A percentile compares a stretch with the other conserved stretches of the same genome.
Evolutionary conservation across 2,113 vertebrate genomes (phyloP).

Genomic region (Verasper variegatus): DNA sequence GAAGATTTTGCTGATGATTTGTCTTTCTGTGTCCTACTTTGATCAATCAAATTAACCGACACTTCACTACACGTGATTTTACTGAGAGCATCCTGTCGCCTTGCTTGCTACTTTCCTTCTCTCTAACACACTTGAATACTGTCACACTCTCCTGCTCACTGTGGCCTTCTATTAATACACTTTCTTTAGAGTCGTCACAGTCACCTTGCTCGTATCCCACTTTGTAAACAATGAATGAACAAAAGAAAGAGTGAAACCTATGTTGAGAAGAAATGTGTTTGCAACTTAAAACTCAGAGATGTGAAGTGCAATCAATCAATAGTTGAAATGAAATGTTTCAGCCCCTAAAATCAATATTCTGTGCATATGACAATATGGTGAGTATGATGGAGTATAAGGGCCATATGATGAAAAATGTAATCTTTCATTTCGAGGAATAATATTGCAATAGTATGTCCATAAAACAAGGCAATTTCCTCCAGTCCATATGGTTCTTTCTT

Average conservation of each 20-base stretch:
- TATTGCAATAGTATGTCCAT: too few relatives aligned
- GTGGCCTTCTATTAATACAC: background rate
- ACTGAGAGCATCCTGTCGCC: constrained; percentile 39
- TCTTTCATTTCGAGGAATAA: too few relatives aligned
- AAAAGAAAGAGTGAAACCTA: background rate
- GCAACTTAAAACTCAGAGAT: too few relatives aligned
- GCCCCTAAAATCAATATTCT: too few relatives aligned
- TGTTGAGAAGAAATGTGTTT: too few relatives aligned
- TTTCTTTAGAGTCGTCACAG: background rate
- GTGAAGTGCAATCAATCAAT: too few relatives aligned
- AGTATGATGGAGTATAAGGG: too few relatives aligned
- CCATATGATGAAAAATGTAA: too few relatives aligned
- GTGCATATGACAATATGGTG: too few relatives aligned
- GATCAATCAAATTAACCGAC: constrained; percentile 6
- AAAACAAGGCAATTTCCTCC: too few relatives aligned
- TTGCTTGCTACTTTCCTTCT: background rate
- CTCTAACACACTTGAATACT: background rate
- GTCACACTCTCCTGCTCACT: background rate
- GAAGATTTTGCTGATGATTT: background rate
- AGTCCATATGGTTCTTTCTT: too few relatives aligned
- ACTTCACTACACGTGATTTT: constrained; percentile 18
- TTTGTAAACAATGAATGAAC: background rate
- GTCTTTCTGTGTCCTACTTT: background rate
- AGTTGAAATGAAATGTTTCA: too few relatives aligned
- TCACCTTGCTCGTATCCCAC: background rate